A percentile compares a stretch with the other conserved stretches of the same genome.
phyloP scores from a whole-genome alignment of 2,113 vertebrate genomes.

The Aspidoscelis tigris region DNA sequence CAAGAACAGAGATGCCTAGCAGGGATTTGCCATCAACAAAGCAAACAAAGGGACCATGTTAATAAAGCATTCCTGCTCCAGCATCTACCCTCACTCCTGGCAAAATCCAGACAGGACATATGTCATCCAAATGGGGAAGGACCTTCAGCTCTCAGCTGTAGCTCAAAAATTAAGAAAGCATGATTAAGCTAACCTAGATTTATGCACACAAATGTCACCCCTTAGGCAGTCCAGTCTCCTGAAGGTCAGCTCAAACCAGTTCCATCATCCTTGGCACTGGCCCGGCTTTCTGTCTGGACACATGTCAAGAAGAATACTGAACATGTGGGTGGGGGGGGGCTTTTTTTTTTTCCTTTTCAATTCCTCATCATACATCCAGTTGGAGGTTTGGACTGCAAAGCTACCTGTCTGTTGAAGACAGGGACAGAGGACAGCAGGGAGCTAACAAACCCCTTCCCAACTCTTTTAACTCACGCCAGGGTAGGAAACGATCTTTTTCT shows the following conservation, averaged over 20 bases:
- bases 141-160: not conserved
- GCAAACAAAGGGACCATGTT: not conserved
- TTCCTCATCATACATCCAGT: conserved; percentile 1
- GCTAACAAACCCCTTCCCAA: conserved; percentile 16
- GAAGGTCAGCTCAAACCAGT: conserved; percentile 4
- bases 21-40: conserved; percentile 2
- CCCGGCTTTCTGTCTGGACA: not conserved
- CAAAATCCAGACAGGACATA: not conserved
- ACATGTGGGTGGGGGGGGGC: not conserved
- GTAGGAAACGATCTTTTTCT: not conserved
- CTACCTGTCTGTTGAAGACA: not conserved
- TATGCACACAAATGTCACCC: not conserved
- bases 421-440: accelerated
- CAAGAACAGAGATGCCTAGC: not conserved
- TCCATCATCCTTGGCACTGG: not conserved
- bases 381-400: conserved; percentile 7
- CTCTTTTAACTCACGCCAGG: not conserved
- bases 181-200: not conserved
- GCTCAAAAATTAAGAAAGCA: not conserved
- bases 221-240: not conserved
- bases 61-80: conserved; percentile 13
- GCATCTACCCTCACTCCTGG: not conserved
- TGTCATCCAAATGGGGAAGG: not conserved
- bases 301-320: conserved; percentile 21
- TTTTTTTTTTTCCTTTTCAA: not conserved